Conservation (phyloP, 2,797 vertebrate genomes). For the Hipposideros larvatus region DNA sequence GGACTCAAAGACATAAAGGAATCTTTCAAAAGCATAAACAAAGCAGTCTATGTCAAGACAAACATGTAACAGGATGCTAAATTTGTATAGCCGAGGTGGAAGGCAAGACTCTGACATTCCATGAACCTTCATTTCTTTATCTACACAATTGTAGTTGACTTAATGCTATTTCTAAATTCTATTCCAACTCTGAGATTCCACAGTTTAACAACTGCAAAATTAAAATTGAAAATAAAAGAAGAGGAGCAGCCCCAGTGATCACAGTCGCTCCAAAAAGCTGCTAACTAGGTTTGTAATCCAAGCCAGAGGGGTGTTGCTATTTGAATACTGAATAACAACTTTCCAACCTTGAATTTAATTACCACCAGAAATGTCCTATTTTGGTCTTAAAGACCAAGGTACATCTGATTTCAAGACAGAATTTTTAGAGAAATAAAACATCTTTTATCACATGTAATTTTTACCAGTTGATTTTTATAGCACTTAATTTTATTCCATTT, state of each 20-base stretch:
- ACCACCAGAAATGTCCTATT: slow-evolving; percentile 8
- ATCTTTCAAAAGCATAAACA: slow-evolving; percentile 18
- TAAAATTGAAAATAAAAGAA: background rate
- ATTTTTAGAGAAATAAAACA: slow-evolving; percentile 36
- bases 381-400: background rate
- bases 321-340: slow-evolving; percentile 1
- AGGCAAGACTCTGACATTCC: background rate
- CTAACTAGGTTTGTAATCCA: slow-evolving; percentile 39
- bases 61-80: background rate
- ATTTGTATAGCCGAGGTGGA: background rate
- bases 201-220: slow-evolving; percentile 8
- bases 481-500: slow-evolving; percentile 69
- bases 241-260: background rate
- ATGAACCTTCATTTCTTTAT: background rate
- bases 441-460: slow-evolving; percentile 27
- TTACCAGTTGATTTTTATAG: slow-evolving; percentile 63
- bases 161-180: background rate
- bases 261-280: background rate
- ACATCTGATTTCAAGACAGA: slow-evolving; percentile 24
- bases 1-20: background rate
- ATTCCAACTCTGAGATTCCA: background rate
- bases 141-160: background rate
- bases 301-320: background rate
- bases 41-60: background rate
- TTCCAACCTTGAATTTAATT: slow-evolving; percentile 62